Percentiles rank a stretch among this genome's conserved stretches.
phyloP scores from a whole-genome alignment of 2,113 vertebrate species.

The Bambusicola thoracicus region DNA sequence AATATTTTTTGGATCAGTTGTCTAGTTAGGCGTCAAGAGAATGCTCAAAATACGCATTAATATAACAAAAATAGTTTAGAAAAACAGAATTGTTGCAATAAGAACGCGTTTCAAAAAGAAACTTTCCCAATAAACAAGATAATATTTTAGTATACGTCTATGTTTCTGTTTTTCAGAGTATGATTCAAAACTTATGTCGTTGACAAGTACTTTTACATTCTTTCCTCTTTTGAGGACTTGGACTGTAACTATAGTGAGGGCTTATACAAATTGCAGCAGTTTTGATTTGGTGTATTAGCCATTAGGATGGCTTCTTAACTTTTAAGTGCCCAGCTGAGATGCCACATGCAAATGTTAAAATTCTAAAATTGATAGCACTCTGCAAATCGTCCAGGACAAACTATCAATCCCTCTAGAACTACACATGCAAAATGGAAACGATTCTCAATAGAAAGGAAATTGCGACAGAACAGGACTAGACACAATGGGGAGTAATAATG shows the following conservation, averaged over 20 bases:
- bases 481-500: rapidly evolving
- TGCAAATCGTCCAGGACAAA: neutral
- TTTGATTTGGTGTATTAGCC: neutral
- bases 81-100: neutral
- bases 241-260: neutral
- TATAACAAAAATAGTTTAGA: neutral
- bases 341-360: neutral
- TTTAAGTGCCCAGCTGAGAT: neutral
- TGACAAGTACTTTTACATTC: neutral
- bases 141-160: neutral
- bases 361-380: neutral
- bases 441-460: neutral
- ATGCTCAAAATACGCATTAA: conserved; percentile 3
- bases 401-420: neutral
- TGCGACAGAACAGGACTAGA: neutral
- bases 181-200: neutral
- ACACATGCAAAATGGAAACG: neutral
- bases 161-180: neutral
- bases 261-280: neutral
- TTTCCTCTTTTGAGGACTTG: neutral
- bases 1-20: neutral
- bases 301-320: neutral
- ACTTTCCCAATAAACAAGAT: neutral
- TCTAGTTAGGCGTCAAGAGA: neutral
- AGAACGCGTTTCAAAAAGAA: neutral